Evolutionary conservation across 2,797 vertebrate genomes (phyloP), one percentile per base, ranked within the genome.

Genomic region (Poecilia gillii): DNA sequence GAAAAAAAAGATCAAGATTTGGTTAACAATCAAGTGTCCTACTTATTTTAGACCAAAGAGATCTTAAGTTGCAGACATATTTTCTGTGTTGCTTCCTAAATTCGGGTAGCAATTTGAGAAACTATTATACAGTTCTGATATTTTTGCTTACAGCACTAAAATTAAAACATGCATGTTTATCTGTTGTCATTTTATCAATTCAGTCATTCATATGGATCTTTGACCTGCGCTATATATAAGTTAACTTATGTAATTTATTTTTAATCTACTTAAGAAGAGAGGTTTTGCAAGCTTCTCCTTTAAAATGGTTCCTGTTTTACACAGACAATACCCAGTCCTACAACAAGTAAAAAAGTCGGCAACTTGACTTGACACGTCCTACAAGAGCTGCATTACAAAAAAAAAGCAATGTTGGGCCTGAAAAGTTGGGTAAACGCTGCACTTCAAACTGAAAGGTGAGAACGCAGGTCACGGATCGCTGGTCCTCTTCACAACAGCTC

Each of bases 351-450:
- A 16, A 16, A n/a, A 83, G 81, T 78, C 47, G 49, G 41, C 49
- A 47, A 71, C 73, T 84, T 72, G 64, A 72, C 59, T 39, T 66
- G 75, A 75, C 70, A 51, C 0, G 0, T 64, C 39, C 62, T 31
- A 28, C 25, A 0, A 64, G 45, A 57, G 43, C 43, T 28, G 43
- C 39, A 12, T 84, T 45, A 47, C 77, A 51, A 74, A 85, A 78
- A 85, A 51, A 55, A 75, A 85, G 55, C 18, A 33, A 90, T 82
- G 43, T 3, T 23, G 33, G 55, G 55, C 53, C 46, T 41, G 14
- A 81, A 81, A 90, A 81, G 77, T 84, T 82, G 51, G n/a, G 23
- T 57, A 75, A 88, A 79, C 43, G 66, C 76, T 73, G 74, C 62
- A 41, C 33, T 76, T 77, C 28, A 46, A 71, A 72, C n/a, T 47